phyloP scores from a whole-genome alignment of 2,888 invertebrate genomes.

The Cybosia mesomella region DNA sequence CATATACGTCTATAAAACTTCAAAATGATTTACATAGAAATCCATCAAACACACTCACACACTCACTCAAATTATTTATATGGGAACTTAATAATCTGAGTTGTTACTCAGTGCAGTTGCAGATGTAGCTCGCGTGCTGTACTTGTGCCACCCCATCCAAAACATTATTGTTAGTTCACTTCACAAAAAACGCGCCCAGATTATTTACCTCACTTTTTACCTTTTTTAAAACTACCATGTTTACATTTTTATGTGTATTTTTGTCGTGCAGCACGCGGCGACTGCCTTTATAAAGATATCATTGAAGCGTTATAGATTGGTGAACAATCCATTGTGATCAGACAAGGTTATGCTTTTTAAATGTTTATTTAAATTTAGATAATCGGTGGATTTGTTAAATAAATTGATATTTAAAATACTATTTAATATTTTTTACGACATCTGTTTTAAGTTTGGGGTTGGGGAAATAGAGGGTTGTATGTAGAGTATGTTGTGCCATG shows the following conservation, averaged over 20 bases:
- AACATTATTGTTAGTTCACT: conserved; percentile 67
- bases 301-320: conserved; percentile 73
- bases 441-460: conserved; percentile 27
- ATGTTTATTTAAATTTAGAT: conserved; percentile 76
- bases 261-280: conserved; percentile 80
- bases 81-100: conserved; percentile 23
- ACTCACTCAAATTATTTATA: conserved; percentile 23
- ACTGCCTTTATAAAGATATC: conserved; percentile 73
- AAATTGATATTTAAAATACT: conserved; percentile 48
- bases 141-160: conserved; percentile 74
- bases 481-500: not conserved
- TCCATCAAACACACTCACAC: conserved; percentile 30
- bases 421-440: conserved; percentile 45
- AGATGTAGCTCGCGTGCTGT: conserved; percentile 76
- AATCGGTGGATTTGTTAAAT: conserved; percentile 67
- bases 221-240: conserved; percentile 82
- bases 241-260: conserved; percentile 80
- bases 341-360: conserved; percentile 79
- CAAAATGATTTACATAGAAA: not conserved
- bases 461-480: conserved; percentile 12
- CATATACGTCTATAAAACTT: not conserved
- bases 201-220: conserved; percentile 86
- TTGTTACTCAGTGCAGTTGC: conserved; percentile 46
- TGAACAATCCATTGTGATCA: conserved; percentile 73
- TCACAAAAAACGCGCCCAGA: conserved; percentile 79